A percentile compares a stretch with the other conserved stretches of the same genome.
These are phyloP conservation scores for Caenorhabditis sinica DNA, from an alignment of 2,888 invertebrate species.

Conservation along the genomic window DNA sequence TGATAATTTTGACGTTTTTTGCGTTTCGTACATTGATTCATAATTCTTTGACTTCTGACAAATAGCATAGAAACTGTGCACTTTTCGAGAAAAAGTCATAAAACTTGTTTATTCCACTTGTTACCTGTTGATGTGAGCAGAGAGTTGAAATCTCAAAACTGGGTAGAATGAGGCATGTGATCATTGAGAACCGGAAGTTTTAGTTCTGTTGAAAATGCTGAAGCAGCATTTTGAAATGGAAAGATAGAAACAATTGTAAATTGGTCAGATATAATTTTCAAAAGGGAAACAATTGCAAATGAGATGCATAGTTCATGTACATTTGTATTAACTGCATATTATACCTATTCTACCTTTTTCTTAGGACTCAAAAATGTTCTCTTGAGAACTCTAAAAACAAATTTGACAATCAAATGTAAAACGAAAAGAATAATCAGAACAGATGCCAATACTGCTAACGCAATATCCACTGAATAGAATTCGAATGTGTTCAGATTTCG, in stretches of 20 bases:
- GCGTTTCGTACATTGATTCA: neutral
- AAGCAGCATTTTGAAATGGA: too few relatives aligned
- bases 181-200: too few relatives aligned
- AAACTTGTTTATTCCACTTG: too few relatives aligned
- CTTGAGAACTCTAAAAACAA: constrained; percentile 7
- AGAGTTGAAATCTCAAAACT: too few relatives aligned
- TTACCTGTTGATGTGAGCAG: too few relatives aligned
- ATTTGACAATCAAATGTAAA: constrained; percentile 28
- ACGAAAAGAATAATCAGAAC: neutral
- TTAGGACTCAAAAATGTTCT: constrained; percentile 5
- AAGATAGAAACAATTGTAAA: neutral
- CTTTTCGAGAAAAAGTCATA: neutral
- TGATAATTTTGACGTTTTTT: constrained; percentile 22
- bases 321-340: neutral
- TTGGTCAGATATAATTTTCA: neutral
- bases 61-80: neutral
- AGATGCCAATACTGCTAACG: constrained; percentile 7
- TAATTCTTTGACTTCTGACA: neutral
- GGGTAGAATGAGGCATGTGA: too few relatives aligned
- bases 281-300: neutral
- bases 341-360: neutral
- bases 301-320: neutral
- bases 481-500: constrained; percentile 57
- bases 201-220: too few relatives aligned
- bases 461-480: constrained; percentile 57